phyloP scores from a whole-genome alignment of 2,888 invertebrate genomes.

The Petrophora chlorosata region DNA sequence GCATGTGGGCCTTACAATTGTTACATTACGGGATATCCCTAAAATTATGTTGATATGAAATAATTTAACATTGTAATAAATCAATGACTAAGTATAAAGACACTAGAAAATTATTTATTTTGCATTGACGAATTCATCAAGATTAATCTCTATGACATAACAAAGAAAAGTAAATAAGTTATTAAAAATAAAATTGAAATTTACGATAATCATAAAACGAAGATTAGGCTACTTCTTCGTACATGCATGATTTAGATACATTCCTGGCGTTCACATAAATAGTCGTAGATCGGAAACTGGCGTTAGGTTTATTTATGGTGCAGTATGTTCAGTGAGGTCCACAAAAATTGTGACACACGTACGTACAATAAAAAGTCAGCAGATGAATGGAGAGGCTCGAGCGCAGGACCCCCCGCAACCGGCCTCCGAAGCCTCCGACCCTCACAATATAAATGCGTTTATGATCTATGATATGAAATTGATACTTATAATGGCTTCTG shows the following conservation, averaged over 20 bases:
- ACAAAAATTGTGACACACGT: conserved; percentile 71
- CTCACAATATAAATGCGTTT: conserved; percentile 71
- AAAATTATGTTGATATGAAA: too few relatives aligned
- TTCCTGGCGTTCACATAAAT: conserved; percentile 63
- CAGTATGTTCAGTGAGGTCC: conserved; percentile 59
- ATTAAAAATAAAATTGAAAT: conserved; percentile 78
- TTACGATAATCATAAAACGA: conserved; percentile 78
- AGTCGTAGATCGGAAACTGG: conserved; percentile 60
- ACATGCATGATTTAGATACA: conserved; percentile 70
- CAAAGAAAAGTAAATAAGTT: conserved; percentile 72
- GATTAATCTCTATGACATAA: conserved; percentile 36
- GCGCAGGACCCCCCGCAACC: conserved; percentile 74
- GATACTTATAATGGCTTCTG: conserved; percentile 84
- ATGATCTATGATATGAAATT: conserved; percentile 84
- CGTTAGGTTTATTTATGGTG: conserved; percentile 71
- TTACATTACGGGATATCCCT: too few relatives aligned
- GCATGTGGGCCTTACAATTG: too few relatives aligned
- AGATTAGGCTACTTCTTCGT: conserved; percentile 68
- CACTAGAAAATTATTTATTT: background rate
- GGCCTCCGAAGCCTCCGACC: conserved; percentile 55
- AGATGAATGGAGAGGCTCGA: conserved; percentile 64
- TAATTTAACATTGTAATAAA: too few relatives aligned
- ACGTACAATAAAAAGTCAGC: conserved; percentile 75
- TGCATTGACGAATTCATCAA: conserved; percentile 21
- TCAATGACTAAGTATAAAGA: too few relatives aligned